Base-by-base conservation (phyloP, 2,113 vertebrate genomes). In the Puntigrus tetrazona region DNA sequence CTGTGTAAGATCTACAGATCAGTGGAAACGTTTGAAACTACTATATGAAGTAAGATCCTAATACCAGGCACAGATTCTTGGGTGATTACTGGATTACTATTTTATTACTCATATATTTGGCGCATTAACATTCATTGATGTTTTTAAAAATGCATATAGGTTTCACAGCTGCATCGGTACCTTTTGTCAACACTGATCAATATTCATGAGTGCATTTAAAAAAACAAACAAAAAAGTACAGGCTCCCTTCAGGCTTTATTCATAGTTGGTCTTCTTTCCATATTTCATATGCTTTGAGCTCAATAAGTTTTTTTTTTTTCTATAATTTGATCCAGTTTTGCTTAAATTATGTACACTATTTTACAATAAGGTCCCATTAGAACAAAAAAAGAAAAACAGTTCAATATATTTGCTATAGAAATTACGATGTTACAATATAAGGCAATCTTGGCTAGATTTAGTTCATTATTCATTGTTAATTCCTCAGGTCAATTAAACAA, bases 1-100 rank as follows among this genome's bases (percentile, higher is more conserved):
- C 77, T 75, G 77, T 31, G 61, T 1, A 41, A 88, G 85, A 78
- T 87, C 31, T 85, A 76, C 1, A 76, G 69, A 79, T 79, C 86
- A 70, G 1, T 67, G 65, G 43, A 78, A 25, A 83, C 59, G 6
- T 74, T 79, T 59, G 45, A 31, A 78, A 22, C 1, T 29, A 57
- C 57, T 38, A 43, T 13, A 11, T 31, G 73, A 7, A 20, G 47
- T 78, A 11, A 78, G 13, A 78, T 78, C 31, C 31, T 4, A 50
- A 55, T 52, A 6, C 5, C 41, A 45, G 43, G 25, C n/a, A 47
- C 72, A 50, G 25, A 29, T 29, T 18, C 2, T 22, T 50, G 16
- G 16, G 25, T 9, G 16, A 50, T 70, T 22, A 11, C 34, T 57
- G 22, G 18, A 5, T 63, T 29, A 63, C 27, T 43, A 43, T 43